Percentiles rank a stretch among this genome's conserved stretches.
These are phyloP conservation scores for Corythoichthys intestinalis DNA, from an alignment of 2,113 vertebrate species.

Conservation along the genomic window DNA sequence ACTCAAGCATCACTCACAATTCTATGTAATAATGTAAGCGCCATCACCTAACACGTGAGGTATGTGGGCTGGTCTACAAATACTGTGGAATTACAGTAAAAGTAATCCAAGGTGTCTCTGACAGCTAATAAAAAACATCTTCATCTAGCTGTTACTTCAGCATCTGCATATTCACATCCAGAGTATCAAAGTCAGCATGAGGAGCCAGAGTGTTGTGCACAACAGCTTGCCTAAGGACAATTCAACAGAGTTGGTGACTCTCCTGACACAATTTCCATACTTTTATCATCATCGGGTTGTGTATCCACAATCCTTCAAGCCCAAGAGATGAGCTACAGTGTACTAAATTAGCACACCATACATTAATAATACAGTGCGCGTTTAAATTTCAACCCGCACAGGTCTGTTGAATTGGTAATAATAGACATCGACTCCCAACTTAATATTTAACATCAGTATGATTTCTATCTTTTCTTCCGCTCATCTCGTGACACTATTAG, in stretches of 20 bases:
- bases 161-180: not conserved
- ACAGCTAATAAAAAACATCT: too few species aligned
- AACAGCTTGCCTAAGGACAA: not conserved
- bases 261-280: not conserved
- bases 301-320: not conserved
- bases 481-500: not conserved
- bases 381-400: slow-evolving; percentile 22
- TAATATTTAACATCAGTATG: slow-evolving; percentile 29
- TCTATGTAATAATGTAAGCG: too few species aligned
- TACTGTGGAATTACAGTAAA: too few species aligned
- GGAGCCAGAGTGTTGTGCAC: not conserved
- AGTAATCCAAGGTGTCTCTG: too few species aligned
- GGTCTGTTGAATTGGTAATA: slow-evolving; percentile 24
- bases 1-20: too few species aligned
- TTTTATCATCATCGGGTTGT: not conserved
- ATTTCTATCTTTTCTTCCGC: slow-evolving; percentile 10
- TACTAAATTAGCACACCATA: slow-evolving; percentile 13
- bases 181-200: not conserved
- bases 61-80: too few species aligned
- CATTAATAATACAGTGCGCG: slow-evolving; percentile 13
- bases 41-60: too few species aligned
- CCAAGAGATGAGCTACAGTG: not conserved
- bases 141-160: too few species aligned
- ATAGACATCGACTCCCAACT: slow-evolving; percentile 17
- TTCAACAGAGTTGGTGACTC: not conserved